phyloP scores from a whole-genome alignment of 2,113 vertebrate genomes.

The cat (Felis catus) region DNA sequence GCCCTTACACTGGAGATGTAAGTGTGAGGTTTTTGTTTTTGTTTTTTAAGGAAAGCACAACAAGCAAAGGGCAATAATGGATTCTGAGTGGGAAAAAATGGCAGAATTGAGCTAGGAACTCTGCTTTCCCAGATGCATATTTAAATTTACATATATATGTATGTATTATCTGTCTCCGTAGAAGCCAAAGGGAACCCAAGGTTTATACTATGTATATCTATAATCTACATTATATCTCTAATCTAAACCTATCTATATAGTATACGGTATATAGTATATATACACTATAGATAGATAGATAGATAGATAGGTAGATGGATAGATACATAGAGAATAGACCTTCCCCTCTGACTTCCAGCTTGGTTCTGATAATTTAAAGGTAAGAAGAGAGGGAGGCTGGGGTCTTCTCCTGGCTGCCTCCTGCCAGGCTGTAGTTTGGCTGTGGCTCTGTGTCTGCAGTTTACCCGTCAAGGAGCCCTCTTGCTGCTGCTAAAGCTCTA shows the following conservation, averaged over 20 bases:
- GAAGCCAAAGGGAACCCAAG: background rate
- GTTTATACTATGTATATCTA: background rate
- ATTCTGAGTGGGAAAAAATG: background rate
- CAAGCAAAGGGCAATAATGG: background rate
- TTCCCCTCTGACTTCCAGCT: background rate
- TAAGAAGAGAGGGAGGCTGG: background rate
- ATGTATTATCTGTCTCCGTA: background rate
- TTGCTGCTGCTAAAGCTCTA: background rate
- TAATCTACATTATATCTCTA: background rate
- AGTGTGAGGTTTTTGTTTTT: background rate
- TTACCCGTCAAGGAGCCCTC: background rate
- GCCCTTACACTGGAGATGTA: background rate
- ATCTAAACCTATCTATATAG: no score
- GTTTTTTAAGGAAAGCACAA: background rate
- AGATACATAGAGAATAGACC: background rate
- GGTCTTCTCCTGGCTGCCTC: background rate
- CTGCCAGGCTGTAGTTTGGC: background rate
- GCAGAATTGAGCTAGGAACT: background rate
- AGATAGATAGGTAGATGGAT: no score
- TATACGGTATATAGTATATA: no score
- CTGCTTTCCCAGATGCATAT: background rate
- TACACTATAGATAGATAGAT: fast-evolving
- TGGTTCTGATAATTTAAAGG: background rate
- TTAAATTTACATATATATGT: background rate
- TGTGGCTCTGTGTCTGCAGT: background rate